Base-by-base conservation (phyloP, 2,888 invertebrate genomes). In the Tetramorium bicarinatum region DNA sequence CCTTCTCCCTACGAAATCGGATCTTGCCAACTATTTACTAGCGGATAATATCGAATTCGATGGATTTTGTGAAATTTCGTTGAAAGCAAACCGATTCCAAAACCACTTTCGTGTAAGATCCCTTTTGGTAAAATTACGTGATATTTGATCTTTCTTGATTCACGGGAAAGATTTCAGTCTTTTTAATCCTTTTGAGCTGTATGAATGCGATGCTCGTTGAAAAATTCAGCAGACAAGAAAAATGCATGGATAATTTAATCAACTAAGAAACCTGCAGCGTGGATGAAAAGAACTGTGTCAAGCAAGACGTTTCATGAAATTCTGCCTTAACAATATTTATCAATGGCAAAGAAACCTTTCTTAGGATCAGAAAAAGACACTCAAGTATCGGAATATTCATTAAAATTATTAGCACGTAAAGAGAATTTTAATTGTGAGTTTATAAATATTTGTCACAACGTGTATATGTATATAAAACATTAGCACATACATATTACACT, bases 171-270 rank as follows among this genome's bases (percentile, higher is more conserved):
- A 38, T 59, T 69, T 79, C 49, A 54, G 52, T 54, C 62, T 52
- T 77, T 82, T 64, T 54, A 59, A 29, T 59, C 21, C 38, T n/a
- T 52, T 77, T 77, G 77, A 64, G 52, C 9, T 41, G 59, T 71
- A 79, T 80, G 47, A 80, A 80, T 80, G 72, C 79, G 72, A 80
- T 29, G 72, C 72, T 80, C 38, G 47, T 34, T 72, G 59, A 72
- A 61, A 72, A 54, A 61, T 61, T 72, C 72, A 72, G 72, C 38
- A 59, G 71, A 47, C 72, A 61, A 61, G 59, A 61, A 80, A 72
- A 80, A 80, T 61, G 79, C 72, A 72, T 59, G 79, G 79, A 80
- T 80, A 80, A 80, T 80, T 72, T 80, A 72, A 80, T 80, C 79
- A 47, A 72, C 79, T 61, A 59, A 80, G 72, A 72, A 80, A 80